These are phyloP conservation scores for Erethizon dorsatum DNA, from an alignment of 2,797 vertebrate species.

Conservation along the genomic window DNA sequence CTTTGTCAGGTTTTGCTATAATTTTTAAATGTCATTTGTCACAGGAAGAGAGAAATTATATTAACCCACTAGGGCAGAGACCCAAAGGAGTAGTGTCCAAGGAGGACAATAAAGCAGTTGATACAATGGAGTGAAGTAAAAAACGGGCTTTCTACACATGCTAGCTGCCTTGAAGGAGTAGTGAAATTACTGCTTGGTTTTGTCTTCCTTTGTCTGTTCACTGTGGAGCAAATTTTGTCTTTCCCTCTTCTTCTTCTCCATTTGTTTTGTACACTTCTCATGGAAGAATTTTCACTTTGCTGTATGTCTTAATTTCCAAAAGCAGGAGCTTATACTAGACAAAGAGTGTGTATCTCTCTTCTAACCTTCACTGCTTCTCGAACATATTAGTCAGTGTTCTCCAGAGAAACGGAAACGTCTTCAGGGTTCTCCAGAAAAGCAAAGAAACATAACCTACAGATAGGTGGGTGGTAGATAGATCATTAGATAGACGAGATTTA, in stretches of 20 bases:
- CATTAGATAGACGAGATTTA: neutral
- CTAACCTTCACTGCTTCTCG: neutral
- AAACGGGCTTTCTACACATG: neutral
- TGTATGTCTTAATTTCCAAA: neutral
- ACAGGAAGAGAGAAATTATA: neutral
- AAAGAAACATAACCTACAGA: neutral
- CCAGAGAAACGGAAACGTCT: neutral
- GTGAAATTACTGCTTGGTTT: neutral
- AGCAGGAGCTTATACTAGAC: neutral
- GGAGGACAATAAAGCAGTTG: neutral
- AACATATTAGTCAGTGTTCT: neutral
- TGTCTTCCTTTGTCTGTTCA: neutral
- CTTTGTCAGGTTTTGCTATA: neutral
- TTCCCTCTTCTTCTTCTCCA: neutral
- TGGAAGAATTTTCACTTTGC: neutral
- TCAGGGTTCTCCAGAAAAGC: neutral
- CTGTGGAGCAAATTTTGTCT: neutral
- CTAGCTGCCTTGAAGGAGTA: neutral
- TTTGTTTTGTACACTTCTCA: neutral
- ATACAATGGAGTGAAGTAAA: accelerated
- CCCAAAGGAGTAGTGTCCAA: neutral
- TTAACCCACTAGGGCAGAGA: neutral
- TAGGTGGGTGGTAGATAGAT: neutral
- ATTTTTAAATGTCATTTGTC: conserved; percentile 56
- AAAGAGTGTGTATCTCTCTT: neutral